phyloP scores from a whole-genome alignment of 2,797 vertebrate genomes.

The Manis crassicaudata region DNA sequence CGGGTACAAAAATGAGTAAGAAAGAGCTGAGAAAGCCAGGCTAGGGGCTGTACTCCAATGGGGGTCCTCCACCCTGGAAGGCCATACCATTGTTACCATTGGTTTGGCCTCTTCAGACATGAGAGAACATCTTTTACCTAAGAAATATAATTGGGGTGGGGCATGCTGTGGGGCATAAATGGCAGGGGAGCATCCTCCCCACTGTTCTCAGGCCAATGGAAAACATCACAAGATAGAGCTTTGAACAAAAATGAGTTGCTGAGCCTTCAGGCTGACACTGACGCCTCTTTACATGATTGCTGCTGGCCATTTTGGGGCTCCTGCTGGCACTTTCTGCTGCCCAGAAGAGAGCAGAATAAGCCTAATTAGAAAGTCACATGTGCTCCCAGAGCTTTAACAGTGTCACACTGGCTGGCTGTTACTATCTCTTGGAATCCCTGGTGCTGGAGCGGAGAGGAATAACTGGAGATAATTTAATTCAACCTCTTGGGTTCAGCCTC shows the following conservation, averaged over 20 bases:
- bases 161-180: accelerated
- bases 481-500: not conserved
- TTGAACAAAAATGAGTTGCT: not conserved
- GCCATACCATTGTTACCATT: not conserved
- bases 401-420: not conserved
- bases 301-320: not conserved
- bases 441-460: not conserved
- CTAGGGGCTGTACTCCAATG: not conserved
- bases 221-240: not conserved
- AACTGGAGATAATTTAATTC: not conserved
- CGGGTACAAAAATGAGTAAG: not conserved
- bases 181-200: accelerated
- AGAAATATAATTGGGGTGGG: not conserved
- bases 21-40: not conserved
- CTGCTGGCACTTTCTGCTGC: not conserved
- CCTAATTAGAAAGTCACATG: constrained; percentile 46
- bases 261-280: not conserved
- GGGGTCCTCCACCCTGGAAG: not conserved
- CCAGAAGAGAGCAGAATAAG: not conserved
- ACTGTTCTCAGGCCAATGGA: not conserved
- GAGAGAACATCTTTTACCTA: not conserved
- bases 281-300: not conserved
- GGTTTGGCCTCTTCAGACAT: not conserved
- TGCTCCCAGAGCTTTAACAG: constrained; percentile 26
- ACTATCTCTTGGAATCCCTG: not conserved